These are phyloP conservation scores for Halcyon senegalensis DNA, from an alignment of 2,113 vertebrate species.

Conservation along the genomic window DNA sequence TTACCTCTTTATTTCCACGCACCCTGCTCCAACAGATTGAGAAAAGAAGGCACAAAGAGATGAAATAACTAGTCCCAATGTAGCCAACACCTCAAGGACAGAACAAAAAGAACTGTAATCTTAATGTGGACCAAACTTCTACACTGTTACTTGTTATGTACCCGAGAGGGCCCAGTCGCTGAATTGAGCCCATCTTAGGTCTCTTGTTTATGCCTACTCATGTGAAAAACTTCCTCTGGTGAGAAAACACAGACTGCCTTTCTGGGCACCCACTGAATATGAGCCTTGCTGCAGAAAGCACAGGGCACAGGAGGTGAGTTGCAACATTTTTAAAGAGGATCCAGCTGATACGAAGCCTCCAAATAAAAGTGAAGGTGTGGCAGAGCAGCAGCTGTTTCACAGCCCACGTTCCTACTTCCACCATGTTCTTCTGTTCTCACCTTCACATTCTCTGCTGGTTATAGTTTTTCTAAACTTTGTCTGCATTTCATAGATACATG, in stretches of 20 bases:
- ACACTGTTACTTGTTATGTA: fast-evolving
- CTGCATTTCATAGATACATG: neutral
- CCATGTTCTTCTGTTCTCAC: neutral
- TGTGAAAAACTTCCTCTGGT: neutral
- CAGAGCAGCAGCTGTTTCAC: neutral
- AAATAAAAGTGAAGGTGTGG: neutral
- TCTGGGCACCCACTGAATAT: neutral
- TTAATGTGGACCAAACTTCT: neutral
- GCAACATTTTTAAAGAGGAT: neutral
- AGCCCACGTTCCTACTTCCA: neutral
- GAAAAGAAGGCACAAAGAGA: neutral
- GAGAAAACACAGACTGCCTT: neutral
- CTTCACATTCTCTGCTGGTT: neutral
- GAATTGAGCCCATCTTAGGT: neutral
- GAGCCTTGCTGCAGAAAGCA: neutral
- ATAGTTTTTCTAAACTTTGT: neutral
- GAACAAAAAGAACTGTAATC: neutral
- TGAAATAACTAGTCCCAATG: neutral
- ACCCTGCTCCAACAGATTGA: neutral
- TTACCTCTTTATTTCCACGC: neutral
- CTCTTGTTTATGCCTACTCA: neutral
- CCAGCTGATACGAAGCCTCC: neutral
- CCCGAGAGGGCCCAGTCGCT: neutral
- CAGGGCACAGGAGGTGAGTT: neutral
- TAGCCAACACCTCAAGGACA: neutral